These are phyloP conservation scores for Dryadula phaetusa DNA, from an alignment of 2,888 invertebrate genomes.

Conservation along the genomic window DNA sequence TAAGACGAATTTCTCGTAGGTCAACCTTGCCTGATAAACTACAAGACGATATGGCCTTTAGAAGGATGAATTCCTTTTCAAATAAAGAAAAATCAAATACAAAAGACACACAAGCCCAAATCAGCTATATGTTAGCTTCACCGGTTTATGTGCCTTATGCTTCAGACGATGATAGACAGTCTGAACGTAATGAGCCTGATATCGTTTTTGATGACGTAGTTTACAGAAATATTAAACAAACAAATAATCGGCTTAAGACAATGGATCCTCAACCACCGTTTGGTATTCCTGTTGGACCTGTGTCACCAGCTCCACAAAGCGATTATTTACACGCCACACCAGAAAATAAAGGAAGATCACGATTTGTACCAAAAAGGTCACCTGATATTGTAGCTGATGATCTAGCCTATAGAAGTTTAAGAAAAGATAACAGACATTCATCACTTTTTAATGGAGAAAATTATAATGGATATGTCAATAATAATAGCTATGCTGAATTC, in stretches of 20 bases:
- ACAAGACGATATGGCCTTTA: slow-evolving; percentile 92
- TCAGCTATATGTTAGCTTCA: slow-evolving; percentile 88
- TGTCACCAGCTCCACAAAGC: slow-evolving; percentile 90
- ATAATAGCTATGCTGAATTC: slow-evolving; percentile 70
- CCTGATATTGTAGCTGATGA: slow-evolving; percentile 95
- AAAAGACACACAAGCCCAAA: slow-evolving; percentile 75
- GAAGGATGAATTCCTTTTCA: slow-evolving; percentile 86
- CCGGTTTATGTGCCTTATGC: slow-evolving; percentile 85
- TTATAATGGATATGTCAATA: slow-evolving; percentile 76
- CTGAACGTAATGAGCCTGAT: slow-evolving; percentile 90
- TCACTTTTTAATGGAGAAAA: slow-evolving; percentile 78
- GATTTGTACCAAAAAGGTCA: slow-evolving; percentile 87
- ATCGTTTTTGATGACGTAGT: slow-evolving; percentile 93
- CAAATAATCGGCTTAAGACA: slow-evolving; percentile 88
- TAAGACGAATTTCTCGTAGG: slow-evolving; percentile 69
- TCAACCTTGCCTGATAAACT: slow-evolving; percentile 86
- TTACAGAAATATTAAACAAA: slow-evolving; percentile 91
- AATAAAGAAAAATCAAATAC: slow-evolving; percentile 75
- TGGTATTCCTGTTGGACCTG: slow-evolving; percentile 94
- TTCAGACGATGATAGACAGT: slow-evolving; percentile 78
- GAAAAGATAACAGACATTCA: slow-evolving; percentile 90
- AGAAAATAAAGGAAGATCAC: slow-evolving; percentile 83
- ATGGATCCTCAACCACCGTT: slow-evolving; percentile 94
- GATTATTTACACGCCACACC: slow-evolving; percentile 93
- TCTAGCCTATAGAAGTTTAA: slow-evolving; percentile 92